Percentiles rank a stretch among this genome's conserved stretches.
These are phyloP conservation scores for Sturnira hondurensis DNA, from an alignment of 2,113 vertebrate genomes.

Conservation along the genomic window DNA sequence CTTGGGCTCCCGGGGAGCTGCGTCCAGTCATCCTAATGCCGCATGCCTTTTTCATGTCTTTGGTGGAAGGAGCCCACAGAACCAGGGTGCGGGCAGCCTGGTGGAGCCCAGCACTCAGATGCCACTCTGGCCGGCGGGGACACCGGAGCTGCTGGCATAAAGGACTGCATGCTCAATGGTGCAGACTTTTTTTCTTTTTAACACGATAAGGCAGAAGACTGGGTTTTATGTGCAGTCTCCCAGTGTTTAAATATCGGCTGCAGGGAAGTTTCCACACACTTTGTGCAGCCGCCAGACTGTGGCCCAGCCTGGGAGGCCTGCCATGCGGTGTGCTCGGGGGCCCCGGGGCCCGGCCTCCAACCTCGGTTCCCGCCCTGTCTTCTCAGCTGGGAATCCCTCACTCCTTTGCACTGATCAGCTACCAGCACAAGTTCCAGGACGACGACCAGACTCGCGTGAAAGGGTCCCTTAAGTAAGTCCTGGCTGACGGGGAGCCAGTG, in stretches of 20 bases:
- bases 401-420: slow-evolving; percentile 95
- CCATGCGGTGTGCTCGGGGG: accelerated
- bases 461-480: slow-evolving; percentile 94
- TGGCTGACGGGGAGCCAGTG: accelerated
- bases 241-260: background rate
- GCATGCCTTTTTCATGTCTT: background rate
- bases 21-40: background rate
- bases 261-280: too few species aligned
- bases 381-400: slow-evolving; percentile 95
- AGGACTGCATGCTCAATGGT: accelerated
- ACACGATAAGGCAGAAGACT: background rate
- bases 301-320: background rate
- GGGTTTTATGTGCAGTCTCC: background rate
- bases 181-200: background rate
- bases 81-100: background rate
- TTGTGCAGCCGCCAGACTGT: accelerated
- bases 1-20: accelerated
- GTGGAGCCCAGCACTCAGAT: accelerated
- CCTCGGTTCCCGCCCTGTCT: background rate
- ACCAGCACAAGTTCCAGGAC: slow-evolving; percentile 98
- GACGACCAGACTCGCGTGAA: slow-evolving; percentile 97
- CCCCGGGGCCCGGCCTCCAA: accelerated
- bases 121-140: accelerated
- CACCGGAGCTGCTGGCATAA: background rate
- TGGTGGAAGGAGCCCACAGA: background rate